These are phyloP conservation scores for Dastarcus helophoroides DNA, from an alignment of 2,888 invertebrate species.

Conservation along the genomic window DNA sequence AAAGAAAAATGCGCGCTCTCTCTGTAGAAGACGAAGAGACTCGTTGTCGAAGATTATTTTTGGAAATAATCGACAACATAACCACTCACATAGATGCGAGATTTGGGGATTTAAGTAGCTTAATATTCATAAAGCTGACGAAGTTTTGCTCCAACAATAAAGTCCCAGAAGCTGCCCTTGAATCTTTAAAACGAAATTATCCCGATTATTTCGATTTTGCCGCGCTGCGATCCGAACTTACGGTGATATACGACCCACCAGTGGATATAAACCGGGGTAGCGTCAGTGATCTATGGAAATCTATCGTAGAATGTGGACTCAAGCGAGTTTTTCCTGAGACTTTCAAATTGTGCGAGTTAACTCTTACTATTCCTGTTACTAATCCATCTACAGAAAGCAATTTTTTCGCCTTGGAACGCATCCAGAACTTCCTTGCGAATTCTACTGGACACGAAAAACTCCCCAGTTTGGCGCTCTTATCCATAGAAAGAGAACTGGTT, in stretches of 20 bases:
- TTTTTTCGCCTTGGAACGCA: constrained; percentile 6
- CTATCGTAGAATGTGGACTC: not conserved
- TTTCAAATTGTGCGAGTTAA: constrained; percentile 3
- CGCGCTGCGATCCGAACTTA: not conserved
- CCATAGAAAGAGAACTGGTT: constrained; percentile 2
- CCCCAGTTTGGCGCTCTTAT: constrained; percentile 1
- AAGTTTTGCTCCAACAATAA: not conserved
- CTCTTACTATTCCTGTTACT: constrained; percentile 4
- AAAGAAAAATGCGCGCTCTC: not conserved
- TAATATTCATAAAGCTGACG: constrained; percentile 2
- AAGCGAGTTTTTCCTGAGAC: not conserved
- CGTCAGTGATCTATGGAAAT: constrained; percentile 1
- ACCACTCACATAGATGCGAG: not conserved
- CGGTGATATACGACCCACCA: not conserved
- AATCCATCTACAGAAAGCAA: constrained; percentile 4
- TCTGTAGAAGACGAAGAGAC: not conserved
- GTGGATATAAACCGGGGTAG: not conserved
- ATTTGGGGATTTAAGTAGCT: constrained; percentile 1
- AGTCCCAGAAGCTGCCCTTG: not conserved
- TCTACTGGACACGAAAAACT: no score
- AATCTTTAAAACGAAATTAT: constrained; percentile 1
- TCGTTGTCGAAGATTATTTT: constrained; percentile 1
- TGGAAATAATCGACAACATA: constrained; percentile 5
- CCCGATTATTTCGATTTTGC: constrained; percentile 1
- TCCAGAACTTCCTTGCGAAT: constrained; percentile 4